phyloP scores from a whole-genome alignment of 2,888 invertebrate genomes.

The Calliopum simillimum region DNA sequence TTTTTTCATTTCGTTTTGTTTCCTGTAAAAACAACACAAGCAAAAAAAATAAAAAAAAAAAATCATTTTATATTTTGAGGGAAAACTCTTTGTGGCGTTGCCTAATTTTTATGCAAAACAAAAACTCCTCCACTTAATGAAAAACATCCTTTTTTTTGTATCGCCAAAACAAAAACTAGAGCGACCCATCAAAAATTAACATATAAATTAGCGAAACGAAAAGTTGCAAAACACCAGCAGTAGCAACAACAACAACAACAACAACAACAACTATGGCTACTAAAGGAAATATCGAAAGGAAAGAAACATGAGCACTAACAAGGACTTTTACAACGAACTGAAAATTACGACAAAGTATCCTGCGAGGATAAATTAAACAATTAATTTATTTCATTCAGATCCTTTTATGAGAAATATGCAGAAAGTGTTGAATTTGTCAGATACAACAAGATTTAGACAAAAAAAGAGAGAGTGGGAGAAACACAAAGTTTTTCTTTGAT shows the following conservation, averaged over 20 bases:
- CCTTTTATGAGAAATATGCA: slow-evolving; percentile 11
- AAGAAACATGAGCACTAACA: neutral
- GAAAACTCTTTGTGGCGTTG: neutral
- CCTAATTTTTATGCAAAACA: slow-evolving; percentile 19
- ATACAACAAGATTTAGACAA: too few relatives aligned
- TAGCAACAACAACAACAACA: slow-evolving; percentile 46
- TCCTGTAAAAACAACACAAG: neutral
- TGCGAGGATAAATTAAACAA: slow-evolving; percentile 38
- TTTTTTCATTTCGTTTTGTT: neutral
- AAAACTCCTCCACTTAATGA: slow-evolving; percentile 30
- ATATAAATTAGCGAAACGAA: slow-evolving; percentile 51
- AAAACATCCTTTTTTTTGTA: slow-evolving; percentile 30
- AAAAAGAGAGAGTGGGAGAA: too few relatives aligned
- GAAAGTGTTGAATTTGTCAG: slow-evolving; percentile 12
- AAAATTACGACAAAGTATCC: slow-evolving; percentile 8
- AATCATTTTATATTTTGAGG: neutral
- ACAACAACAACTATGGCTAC: neutral
- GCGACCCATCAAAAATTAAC: slow-evolving; percentile 48
- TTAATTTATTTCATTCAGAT: slow-evolving; percentile 41
- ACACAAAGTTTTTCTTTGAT: too few relatives aligned
- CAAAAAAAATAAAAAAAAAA: neutral
- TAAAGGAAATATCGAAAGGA: neutral
- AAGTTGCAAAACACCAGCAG: slow-evolving; percentile 36
- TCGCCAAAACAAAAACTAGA: slow-evolving; percentile 34
- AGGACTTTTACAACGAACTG: slow-evolving; percentile 10